These are phyloP conservation scores for Theonella swinhoei DNA, from an alignment of 37 sponge, comb jelly and placozoan species.

Conservation along the genomic window DNA sequence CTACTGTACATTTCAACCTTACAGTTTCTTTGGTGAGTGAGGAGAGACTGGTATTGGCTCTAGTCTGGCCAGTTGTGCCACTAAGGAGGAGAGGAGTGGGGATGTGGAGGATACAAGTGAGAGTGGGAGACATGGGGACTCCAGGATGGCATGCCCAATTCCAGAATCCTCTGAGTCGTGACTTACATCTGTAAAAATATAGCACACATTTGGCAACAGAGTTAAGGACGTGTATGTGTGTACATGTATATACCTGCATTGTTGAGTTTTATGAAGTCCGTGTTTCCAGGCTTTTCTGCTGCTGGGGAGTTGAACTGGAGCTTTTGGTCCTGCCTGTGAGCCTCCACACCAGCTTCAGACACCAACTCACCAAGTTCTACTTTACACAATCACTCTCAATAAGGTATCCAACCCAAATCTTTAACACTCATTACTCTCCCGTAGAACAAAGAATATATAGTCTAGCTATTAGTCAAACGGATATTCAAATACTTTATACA, in stretches of 20 bases:
- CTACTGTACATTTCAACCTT: background rate
- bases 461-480: no score
- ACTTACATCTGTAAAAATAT: constrained; percentile 19
- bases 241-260: no score
- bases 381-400: background rate
- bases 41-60: constrained; percentile 57
- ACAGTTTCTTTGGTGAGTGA: constrained; percentile 23
- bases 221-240: no score
- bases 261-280: constrained; percentile 7
- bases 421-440: no score
- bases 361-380: background rate
- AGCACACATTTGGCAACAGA: no score
- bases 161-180: constrained; percentile 64
- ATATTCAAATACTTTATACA: no score
- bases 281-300: background rate
- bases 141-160: constrained; percentile 45
- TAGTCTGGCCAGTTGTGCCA: constrained; percentile 25
- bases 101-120: constrained; percentile 12
- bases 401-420: background rate
- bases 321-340: background rate
- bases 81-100: background rate
- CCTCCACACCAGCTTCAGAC: background rate
- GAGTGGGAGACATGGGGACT: constrained; percentile 58
- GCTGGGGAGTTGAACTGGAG: constrained; percentile 11
- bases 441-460: no score